phyloP scores from a whole-genome alignment of 2,888 invertebrate species.

The Stenolophus ochropezus region DNA sequence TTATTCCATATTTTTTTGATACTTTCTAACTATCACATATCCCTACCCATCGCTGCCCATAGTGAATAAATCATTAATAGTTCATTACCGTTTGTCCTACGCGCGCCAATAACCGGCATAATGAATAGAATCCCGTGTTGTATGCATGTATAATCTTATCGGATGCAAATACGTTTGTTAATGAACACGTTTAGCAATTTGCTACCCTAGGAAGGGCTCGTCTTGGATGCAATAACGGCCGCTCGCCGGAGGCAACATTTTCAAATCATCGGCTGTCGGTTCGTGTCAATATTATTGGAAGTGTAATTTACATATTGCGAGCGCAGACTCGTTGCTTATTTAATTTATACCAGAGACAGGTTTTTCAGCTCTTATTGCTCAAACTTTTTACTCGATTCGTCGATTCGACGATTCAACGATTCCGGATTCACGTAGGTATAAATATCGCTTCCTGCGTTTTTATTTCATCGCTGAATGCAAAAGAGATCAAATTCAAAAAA shows the following conservation, averaged over 20 bases:
- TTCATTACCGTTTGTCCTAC: too few relatives aligned
- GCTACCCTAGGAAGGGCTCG: background rate
- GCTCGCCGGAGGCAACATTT: slow-evolving; percentile 40
- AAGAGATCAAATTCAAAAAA: background rate
- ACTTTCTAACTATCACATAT: too few relatives aligned
- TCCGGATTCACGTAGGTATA: background rate
- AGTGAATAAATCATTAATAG: too few relatives aligned
- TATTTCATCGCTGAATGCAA: background rate
- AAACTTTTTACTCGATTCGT: background rate
- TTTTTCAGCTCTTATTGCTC: slow-evolving; percentile 19
- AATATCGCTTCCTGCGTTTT: background rate
- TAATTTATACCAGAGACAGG: slow-evolving; percentile 34
- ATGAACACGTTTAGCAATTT: background rate
- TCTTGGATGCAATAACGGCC: slow-evolving; percentile 25
- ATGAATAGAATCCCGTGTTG: too few relatives aligned
- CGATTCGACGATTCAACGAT: background rate
- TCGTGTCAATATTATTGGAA: slow-evolving; percentile 46
- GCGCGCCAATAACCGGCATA: too few relatives aligned
- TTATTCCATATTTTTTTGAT: too few relatives aligned
- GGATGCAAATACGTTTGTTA: background rate
- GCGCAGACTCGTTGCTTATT: slow-evolving; percentile 18
- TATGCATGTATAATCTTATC: background rate
- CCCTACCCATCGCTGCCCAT: too few relatives aligned
- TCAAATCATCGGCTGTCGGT: slow-evolving; percentile 43
- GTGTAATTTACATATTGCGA: slow-evolving; percentile 40